Evolutionary conservation across 2,888 invertebrate genomes (phyloP).

Genomic region (Heliconius sara): DNA sequence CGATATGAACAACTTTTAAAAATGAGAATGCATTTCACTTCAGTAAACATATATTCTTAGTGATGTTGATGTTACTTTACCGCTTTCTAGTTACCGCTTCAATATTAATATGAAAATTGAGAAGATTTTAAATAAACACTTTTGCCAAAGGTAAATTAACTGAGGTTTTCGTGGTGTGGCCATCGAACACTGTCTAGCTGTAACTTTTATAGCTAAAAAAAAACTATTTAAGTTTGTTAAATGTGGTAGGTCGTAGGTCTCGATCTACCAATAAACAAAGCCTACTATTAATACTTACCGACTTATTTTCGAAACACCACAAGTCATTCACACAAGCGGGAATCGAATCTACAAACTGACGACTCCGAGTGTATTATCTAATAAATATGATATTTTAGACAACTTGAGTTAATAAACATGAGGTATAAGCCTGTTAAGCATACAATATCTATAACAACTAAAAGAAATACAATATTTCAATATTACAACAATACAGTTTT

Average conservation of each 20-base stretch:
- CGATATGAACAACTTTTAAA: neutral
- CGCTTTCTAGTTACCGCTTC: neutral
- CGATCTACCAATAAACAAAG: too few species aligned
- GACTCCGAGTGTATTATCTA: too few species aligned
- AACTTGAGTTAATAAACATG: neutral
- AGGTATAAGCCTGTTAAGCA: neutral
- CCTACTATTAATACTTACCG: neutral
- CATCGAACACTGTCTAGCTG: too few species aligned
- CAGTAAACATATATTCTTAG: neutral
- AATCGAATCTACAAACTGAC: too few species aligned
- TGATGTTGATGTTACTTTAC: neutral
- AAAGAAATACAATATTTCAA: neutral
- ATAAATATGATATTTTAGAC: too few species aligned
- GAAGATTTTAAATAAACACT: neutral
- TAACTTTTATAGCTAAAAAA: too few species aligned
- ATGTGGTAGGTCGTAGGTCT: too few species aligned
- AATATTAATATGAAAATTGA: neutral
- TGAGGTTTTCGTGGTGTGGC: neutral
- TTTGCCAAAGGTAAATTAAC: neutral
- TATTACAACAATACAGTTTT: neutral
- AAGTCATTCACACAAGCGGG: neutral
- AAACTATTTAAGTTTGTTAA: too few species aligned
- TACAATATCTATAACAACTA: neutral
- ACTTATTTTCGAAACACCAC: too few species aligned
- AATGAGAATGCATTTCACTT: neutral